These are phyloP conservation scores for Drosophila vallismaia DNA, from an alignment of 2,888 invertebrate genomes.

Conservation along the genomic window DNA sequence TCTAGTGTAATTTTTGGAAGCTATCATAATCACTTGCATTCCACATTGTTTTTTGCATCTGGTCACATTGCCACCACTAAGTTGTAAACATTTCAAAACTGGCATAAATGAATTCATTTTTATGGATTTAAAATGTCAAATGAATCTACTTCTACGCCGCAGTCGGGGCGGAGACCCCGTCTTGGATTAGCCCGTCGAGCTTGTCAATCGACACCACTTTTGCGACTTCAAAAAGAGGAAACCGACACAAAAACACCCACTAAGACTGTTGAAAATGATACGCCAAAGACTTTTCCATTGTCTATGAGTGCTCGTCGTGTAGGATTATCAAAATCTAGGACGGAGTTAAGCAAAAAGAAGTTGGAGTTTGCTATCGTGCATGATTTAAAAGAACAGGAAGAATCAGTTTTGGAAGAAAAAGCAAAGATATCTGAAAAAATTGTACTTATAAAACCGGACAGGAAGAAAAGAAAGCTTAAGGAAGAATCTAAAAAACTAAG, in stretches of 20 bases:
- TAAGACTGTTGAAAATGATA: slow-evolving; percentile 10
- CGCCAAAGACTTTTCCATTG: slow-evolving; percentile 40
- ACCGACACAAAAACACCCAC: neutral
- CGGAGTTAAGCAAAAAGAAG: slow-evolving; percentile 66
- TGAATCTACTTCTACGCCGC: slow-evolving; percentile 52
- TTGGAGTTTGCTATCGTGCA: slow-evolving; percentile 61
- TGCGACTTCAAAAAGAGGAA: slow-evolving; percentile 16
- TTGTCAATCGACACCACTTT: slow-evolving; percentile 50
- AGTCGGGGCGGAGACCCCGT: slow-evolving; percentile 43
- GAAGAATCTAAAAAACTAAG: neutral
- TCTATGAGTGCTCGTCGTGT: slow-evolving; percentile 16
- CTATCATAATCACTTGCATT: neutral
- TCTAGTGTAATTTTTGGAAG: neutral
- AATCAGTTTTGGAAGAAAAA: neutral
- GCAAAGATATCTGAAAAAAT: neutral
- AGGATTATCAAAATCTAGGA: slow-evolving; percentile 53
- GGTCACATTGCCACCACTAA: neutral
- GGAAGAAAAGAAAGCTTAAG: neutral
- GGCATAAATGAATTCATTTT: neutral
- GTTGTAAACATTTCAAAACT: slow-evolving; percentile 17
- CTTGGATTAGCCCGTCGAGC: slow-evolving; percentile 24
- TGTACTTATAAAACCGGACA: neutral
- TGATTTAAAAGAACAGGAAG: slow-evolving; percentile 1
- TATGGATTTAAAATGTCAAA: slow-evolving; percentile 42
- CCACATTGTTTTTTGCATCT: neutral